These are phyloP conservation scores for Myripristis murdjan DNA, from an alignment of 2,797 vertebrate species.

Conservation along the genomic window DNA sequence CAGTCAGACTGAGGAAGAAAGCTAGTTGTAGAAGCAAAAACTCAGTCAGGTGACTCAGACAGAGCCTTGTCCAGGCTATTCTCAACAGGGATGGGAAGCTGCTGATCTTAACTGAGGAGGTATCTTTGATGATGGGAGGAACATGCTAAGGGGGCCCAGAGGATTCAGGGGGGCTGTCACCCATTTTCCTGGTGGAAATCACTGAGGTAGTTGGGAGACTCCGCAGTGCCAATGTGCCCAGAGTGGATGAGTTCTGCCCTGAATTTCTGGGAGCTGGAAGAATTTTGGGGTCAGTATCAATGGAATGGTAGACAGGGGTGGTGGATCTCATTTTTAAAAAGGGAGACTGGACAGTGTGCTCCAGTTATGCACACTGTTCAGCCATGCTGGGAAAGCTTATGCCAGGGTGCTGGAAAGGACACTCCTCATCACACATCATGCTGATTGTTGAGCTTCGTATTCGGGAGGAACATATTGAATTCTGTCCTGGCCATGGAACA, in stretches of 20 bases:
- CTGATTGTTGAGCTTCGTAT: no score
- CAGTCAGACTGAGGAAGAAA: no score
- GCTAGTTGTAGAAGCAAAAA: constrained; percentile 1
- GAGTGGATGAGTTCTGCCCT: not conserved
- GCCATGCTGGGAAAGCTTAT: no score
- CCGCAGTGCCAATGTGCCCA: not conserved
- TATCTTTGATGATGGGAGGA: constrained; percentile 2
- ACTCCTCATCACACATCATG: no score
- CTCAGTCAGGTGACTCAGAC: not conserved
- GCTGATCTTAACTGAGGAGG: constrained; percentile 1
- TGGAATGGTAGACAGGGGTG: no score
- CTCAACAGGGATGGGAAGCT: not conserved
- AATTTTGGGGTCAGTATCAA: no score
- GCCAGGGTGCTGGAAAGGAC: not conserved
- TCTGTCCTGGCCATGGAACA: no score
- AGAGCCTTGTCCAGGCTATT: not conserved
- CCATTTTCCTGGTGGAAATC: not conserved
- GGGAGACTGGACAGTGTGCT: no score
- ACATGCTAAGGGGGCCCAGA: not conserved
- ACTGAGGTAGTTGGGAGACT: not conserved
- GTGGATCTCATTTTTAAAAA: no score
- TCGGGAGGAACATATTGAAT: no score
- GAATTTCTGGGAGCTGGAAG: constrained; percentile 9
- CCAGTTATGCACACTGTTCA: no score
- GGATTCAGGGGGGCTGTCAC: no score